phyloP scores from a whole-genome alignment of 2,888 invertebrate species.

The Scotopteryx bipunctaria region DNA sequence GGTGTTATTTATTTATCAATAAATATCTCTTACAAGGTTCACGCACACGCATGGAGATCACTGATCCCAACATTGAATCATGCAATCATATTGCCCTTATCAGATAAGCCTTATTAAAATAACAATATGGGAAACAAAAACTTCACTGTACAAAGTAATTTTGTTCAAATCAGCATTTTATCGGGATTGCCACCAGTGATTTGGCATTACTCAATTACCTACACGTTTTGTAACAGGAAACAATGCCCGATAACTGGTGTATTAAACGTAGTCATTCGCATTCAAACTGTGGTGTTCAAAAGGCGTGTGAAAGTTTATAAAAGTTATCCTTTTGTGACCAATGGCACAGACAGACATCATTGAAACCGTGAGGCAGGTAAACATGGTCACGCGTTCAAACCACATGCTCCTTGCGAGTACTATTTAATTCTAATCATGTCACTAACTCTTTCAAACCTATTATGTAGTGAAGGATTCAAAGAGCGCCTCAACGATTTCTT shows the following conservation, averaged over 20 bases:
- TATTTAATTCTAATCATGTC: too few relatives aligned
- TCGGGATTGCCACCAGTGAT: conserved; percentile 28
- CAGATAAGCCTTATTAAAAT: conserved; percentile 22
- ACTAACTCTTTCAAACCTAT: too few relatives aligned
- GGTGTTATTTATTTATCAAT: too few relatives aligned
- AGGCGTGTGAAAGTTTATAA: conserved; percentile 21
- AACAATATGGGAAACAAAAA: conserved; percentile 1
- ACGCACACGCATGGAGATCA: conserved; percentile 5
- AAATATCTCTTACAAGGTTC: neutral
- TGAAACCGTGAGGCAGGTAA: neutral
- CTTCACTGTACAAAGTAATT: conserved; percentile 16
- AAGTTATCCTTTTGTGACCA: conserved; percentile 5
- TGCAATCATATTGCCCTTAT: conserved; percentile 6
- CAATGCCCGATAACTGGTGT: conserved; percentile 31
- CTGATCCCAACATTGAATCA: conserved; percentile 1
- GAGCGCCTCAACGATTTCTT: too few relatives aligned
- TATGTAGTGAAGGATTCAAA: too few relatives aligned
- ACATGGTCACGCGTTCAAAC: too few relatives aligned
- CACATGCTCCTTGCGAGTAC: too few relatives aligned
- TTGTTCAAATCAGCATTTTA: conserved; percentile 27
- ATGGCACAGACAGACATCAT: neutral
- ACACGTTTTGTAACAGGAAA: conserved; percentile 34
- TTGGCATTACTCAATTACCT: conserved; percentile 20
- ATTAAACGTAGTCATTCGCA: conserved; percentile 25
- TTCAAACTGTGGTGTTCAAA: conserved; percentile 13